Evolutionary conservation across 2,888 invertebrate genomes (phyloP).

Genomic region (Apotomis turbidana): DNA sequence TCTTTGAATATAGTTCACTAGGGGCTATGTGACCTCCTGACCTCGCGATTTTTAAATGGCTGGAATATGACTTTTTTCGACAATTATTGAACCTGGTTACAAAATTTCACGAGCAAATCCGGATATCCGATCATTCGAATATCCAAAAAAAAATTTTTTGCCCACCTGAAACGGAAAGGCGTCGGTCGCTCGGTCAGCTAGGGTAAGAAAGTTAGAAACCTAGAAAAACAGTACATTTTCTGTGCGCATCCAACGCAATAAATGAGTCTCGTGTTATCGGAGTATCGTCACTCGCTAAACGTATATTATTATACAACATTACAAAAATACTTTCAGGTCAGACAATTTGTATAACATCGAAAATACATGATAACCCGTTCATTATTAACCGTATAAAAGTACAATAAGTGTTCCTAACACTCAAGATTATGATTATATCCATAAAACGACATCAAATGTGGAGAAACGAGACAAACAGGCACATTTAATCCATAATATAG

Average conservation of each 20-base stretch:
- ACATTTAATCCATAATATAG: conserved; percentile 38
- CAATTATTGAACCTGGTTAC: no score
- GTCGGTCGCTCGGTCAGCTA: no score
- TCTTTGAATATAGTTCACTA: no score
- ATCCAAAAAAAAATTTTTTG: no score
- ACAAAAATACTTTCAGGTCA: conserved; percentile 76
- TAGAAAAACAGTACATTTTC: neutral
- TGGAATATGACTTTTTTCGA: no score
- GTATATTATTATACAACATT: conserved; percentile 56
- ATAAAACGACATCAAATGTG: conserved; percentile 46
- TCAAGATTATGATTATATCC: conserved; percentile 37
- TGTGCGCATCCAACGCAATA: conserved; percentile 11
- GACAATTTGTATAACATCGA: conserved; percentile 76
- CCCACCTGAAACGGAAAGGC: no score
- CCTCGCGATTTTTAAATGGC: no score
- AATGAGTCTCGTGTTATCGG: conserved; percentile 43
- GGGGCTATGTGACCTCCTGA: no score
- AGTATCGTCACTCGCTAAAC: conserved; percentile 53
- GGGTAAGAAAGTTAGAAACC: no score
- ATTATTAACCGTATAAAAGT: conserved; percentile 60
- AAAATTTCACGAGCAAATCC: no score
- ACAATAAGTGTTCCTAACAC: conserved; percentile 46
- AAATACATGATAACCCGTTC: conserved; percentile 65
- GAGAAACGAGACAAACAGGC: conserved; percentile 43
- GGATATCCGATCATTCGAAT: no score